Conservation (phyloP, 2,113 vertebrate genomes). For the Percina caprodes region DNA sequence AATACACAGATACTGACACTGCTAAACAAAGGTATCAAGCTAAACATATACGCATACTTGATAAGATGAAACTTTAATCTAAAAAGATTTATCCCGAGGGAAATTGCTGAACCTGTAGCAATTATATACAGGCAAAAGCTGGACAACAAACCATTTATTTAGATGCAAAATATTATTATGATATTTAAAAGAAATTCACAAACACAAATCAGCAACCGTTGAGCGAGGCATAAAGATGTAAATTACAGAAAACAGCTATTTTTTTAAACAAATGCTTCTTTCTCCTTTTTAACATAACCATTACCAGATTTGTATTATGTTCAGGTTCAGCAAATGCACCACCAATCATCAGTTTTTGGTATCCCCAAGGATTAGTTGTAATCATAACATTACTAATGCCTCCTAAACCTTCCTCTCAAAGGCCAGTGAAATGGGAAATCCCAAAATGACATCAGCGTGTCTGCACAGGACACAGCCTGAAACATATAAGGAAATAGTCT, state of each 20-base stretch:
- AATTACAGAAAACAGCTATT: neutral
- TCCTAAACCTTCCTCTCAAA: slow-evolving; percentile 29
- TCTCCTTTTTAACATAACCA: slow-evolving; percentile 7
- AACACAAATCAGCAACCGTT: neutral
- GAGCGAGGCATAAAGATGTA: neutral
- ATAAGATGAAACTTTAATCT: neutral
- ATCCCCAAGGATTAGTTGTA: slow-evolving; percentile 44
- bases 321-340: slow-evolving; percentile 33
- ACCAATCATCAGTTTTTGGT: slow-evolving; percentile 41
- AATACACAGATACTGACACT: neutral
- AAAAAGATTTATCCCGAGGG: neutral
- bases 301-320: slow-evolving; percentile 34
- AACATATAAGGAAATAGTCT: slow-evolving; percentile 39
- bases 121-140: neutral
- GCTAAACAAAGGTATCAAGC: neutral
- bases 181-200: too few species aligned
- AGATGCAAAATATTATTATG: neutral
- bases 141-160: neutral
- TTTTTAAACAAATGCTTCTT: neutral
- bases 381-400: slow-evolving; percentile 54
- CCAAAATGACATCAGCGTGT: slow-evolving; percentile 41
- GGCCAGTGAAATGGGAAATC: slow-evolving; percentile 55
- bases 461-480: slow-evolving; percentile 41
- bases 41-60: neutral
- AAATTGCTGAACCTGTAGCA: neutral